These are phyloP conservation scores for Halcyon smyrnensis DNA, from an alignment of 2,797 vertebrate genomes.

Conservation along the genomic window DNA sequence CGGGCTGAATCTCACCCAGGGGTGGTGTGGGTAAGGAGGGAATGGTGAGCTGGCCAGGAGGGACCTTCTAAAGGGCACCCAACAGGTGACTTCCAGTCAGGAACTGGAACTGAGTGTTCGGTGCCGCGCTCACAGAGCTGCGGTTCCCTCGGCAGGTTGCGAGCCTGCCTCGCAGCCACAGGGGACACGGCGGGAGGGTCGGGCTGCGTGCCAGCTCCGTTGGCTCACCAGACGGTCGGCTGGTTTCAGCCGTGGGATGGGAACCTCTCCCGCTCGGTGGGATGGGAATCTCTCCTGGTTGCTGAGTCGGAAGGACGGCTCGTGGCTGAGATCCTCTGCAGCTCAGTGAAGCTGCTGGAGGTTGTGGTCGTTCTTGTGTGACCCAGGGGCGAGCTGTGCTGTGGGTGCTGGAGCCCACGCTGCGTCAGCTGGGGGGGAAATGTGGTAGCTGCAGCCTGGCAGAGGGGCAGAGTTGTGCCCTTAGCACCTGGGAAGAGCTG, in stretches of 20 bases:
- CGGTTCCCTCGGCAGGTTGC: not conserved
- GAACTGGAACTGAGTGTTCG: not conserved
- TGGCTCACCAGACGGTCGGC: not conserved
- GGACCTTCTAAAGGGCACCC: not conserved
- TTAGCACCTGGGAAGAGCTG: not conserved
- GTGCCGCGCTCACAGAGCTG: accelerated
- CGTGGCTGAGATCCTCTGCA: not conserved
- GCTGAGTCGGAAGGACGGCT: not conserved
- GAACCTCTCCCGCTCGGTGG: not conserved
- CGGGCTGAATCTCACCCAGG: not conserved
- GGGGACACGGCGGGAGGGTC: not conserved
- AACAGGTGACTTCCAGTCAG: not conserved
- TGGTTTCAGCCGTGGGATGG: not conserved
- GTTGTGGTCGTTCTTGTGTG: not conserved
- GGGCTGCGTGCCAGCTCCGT: not conserved
- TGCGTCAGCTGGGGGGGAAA: not conserved
- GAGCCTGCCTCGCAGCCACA: not conserved
- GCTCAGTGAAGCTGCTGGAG: not conserved
- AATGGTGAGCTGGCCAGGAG: not conserved
- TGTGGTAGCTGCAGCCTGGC: not conserved
- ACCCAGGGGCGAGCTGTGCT: not conserved
- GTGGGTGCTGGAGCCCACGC: not conserved
- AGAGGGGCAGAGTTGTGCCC: not conserved
- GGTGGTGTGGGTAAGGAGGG: not conserved
- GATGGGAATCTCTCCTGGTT: not conserved